Evolutionary conservation across 2,797 vertebrate genomes (phyloP).

Genomic region (Microctenopoma lineatum): DNA sequence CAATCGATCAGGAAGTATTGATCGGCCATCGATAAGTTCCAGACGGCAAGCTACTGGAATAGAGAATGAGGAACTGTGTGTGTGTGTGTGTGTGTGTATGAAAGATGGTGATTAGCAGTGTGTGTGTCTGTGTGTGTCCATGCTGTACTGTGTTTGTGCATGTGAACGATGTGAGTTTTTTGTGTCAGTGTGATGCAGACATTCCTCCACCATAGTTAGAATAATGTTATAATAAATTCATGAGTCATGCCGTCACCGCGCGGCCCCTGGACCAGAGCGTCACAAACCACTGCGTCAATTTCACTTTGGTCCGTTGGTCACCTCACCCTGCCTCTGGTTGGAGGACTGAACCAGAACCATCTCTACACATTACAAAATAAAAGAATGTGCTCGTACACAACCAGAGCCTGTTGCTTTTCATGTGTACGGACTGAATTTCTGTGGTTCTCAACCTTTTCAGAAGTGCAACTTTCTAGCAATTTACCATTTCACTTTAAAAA

Average conservation of each 20-base stretch:
- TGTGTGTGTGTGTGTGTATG: too few relatives aligned
- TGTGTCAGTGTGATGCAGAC: constrained; percentile 25
- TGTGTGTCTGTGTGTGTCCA: too few relatives aligned
- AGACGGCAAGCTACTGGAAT: constrained; percentile 69
- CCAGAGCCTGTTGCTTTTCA: too few relatives aligned
- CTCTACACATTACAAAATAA: too few relatives aligned
- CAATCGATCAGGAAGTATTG: constrained; percentile 78
- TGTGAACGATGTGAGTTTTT: not conserved
- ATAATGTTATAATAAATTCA: constrained; percentile 35
- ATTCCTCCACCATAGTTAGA: constrained; percentile 38
- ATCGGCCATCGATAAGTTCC: constrained; percentile 76
- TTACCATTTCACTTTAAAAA: too few relatives aligned
- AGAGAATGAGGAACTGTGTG: constrained; percentile 57
- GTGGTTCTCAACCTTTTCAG: not conserved
- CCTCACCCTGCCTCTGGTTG: constrained; percentile 6
- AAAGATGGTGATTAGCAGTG: too few relatives aligned
- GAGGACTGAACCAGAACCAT: constrained; percentile 12
- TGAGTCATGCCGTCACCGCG: constrained; percentile 34
- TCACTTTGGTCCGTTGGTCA: constrained; percentile 4
- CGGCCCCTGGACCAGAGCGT: constrained; percentile 26
- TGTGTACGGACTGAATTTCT: too few relatives aligned
- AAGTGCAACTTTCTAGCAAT: too few relatives aligned
- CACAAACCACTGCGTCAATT: constrained; percentile 8
- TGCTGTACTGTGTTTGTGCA: constrained; percentile 1
- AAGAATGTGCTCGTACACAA: constrained; percentile 17